Base-by-base conservation (phyloP, 2,797 vertebrate species). In the Dendrocincla tyrannina region DNA sequence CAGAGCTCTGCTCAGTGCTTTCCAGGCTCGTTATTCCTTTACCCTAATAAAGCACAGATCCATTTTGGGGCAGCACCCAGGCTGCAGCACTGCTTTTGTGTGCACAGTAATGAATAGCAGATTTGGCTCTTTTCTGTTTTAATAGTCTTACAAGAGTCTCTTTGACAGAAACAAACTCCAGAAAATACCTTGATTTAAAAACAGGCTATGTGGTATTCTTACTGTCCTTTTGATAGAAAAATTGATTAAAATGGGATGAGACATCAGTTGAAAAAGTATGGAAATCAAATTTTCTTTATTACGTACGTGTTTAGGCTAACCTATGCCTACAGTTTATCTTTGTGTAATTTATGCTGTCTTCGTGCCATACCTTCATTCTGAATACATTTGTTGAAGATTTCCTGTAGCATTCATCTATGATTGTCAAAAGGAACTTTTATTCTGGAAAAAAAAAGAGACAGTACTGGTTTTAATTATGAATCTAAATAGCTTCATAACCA, bases 381-480 rank as follows among this genome's bases (percentile, higher is more conserved):
- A 97, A 96, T 98, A 76, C 96, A 96, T 98, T 98, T 98, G 98
- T 97, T 97, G 97, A 97, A 97, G 96, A 97, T 98, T 97, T 98
- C 97, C 97, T 98, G 96, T 94, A 97, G 95, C 93, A 94, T 98
- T 97, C 95, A 97, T 98, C 97, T 97, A 46, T 88, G 92, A 96
- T 96, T 97, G 97, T 98, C 97, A 97, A 92, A 95, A 97, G 95
- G 96, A 97, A 96, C 97, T 98, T 98, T 98, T 97, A 97, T 97
- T 97, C 93, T 97, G 91, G 91, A 53, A 52, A 89, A 52, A 52
- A 52, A 89, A 53, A 97, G 47, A 80, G 90, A 84, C 97, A 97
- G 97, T 93, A 78, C 97, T 97, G 97, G 96, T 98, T 98, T 98
- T 98, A 98, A 98, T 98, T 98, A 98, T 98, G 96, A 96, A 98